phyloP scores from a whole-genome alignment of 2,113 vertebrate species.

The Strix aluco region DNA sequence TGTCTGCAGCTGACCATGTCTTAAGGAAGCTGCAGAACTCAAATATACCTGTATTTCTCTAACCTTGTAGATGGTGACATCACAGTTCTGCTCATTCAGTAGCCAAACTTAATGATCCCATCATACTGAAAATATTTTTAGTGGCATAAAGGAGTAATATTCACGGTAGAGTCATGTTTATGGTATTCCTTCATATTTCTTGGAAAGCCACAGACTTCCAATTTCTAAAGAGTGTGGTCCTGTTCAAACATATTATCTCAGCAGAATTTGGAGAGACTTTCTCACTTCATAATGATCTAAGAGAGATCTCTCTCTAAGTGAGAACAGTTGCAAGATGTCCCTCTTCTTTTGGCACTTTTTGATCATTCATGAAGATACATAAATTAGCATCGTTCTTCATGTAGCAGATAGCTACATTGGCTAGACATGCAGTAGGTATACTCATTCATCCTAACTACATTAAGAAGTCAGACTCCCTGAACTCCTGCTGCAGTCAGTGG shows the following conservation, averaged over 20 bases:
- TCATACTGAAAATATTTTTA: neutral
- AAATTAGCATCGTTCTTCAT: neutral
- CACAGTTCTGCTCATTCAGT: neutral
- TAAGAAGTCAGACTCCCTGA: neutral
- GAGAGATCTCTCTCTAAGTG: neutral
- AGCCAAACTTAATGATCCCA: neutral
- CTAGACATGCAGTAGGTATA: neutral
- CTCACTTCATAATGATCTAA: neutral
- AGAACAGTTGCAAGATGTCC: neutral
- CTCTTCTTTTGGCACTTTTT: neutral
- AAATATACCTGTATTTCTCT: neutral
- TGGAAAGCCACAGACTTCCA: neutral
- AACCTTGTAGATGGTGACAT: neutral
- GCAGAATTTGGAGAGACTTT: neutral
- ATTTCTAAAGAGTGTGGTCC: neutral
- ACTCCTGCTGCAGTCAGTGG: neutral
- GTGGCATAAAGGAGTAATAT: neutral
- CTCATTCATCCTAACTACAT: neutral
- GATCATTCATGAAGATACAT: neutral
- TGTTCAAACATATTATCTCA: neutral
- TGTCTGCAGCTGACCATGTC: neutral
- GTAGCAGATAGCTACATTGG: neutral
- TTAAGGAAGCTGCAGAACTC: neutral
- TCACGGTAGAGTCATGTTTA: neutral
- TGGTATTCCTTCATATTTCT: neutral